Conservation (phyloP, 1,140 invertebrate genomes). For the Adelges cooleyi region DNA sequence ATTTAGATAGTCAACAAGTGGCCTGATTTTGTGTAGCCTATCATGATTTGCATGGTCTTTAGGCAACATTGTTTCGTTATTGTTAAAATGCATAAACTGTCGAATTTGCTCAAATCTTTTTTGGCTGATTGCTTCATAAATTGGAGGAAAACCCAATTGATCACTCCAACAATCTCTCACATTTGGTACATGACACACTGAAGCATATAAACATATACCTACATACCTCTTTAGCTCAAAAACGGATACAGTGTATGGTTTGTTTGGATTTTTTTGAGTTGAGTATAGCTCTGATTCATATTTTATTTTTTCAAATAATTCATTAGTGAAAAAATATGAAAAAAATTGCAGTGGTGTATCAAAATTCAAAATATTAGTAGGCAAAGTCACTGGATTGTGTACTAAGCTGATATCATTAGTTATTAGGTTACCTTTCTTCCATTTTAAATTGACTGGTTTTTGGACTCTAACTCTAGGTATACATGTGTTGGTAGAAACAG, state of each 20-base stretch:
- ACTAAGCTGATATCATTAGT: too few species aligned
- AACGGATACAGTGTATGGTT: neutral
- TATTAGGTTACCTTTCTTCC: too few species aligned
- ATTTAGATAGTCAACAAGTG: constrained; percentile 20
- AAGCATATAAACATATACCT: constrained; percentile 1
- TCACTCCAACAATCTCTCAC: constrained; percentile 18
- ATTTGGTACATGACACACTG: constrained; percentile 17
- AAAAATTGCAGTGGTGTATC: neutral
- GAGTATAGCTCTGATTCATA: neutral
- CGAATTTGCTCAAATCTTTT: constrained; percentile 23
- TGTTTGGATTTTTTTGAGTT: neutral
- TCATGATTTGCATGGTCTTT: constrained; percentile 2
- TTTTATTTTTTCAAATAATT: neutral
- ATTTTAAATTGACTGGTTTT: too few species aligned
- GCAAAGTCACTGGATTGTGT: too few species aligned
- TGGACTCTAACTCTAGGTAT: too few species aligned
- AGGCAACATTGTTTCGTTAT: neutral
- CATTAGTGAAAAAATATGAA: neutral
- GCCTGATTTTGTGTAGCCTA: constrained; percentile 19
- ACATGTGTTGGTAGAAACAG: too few species aligned
- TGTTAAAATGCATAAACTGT: constrained; percentile 25
- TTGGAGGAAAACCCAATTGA: neutral
- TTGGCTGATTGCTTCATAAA: constrained; percentile 14
- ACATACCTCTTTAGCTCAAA: neutral
- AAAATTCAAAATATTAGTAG: too few species aligned